Evolutionary conservation across 2,888 invertebrate genomes (phyloP), one percentile per base, ranked within the genome.

Genomic region (Polydrusus pterygomalis): DNA sequence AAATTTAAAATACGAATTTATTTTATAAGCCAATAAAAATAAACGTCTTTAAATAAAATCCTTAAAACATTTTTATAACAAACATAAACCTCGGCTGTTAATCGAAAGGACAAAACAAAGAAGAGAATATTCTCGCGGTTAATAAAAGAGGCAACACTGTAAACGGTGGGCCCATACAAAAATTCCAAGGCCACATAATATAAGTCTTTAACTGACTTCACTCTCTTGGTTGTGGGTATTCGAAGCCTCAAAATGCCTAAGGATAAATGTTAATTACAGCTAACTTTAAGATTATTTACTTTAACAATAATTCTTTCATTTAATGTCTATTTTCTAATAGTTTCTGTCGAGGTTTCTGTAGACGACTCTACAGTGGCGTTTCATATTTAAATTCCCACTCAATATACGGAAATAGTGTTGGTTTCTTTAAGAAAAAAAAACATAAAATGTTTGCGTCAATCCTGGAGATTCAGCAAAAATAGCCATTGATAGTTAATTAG

Each of bases 131-230:
- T 68, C 68, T 49, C 47, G 54, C 40, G 51, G 45, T 56, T 58
- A 79, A 75, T 69, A 74, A 74, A 75, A 74, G 70, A 79, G 79
- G 78, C 82, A 81, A 82, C 81, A 74, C 78, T 78, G 77, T 75
- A 74, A 54, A 80, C 77, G 76, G 80, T 80, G 83, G 83, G 83
- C 77, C 83, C 82, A 81, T 83, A 85, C 82, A 84, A 85, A 84
- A 82, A 85, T 84, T 83, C 80, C 86, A 86, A 86, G 86, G 86
- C 83, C 82, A 80, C 79, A 82, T 83, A 81, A 81, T 83, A 81
- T 82, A 79, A 80, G 80, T 78, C 81, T 82, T 82, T 82, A 81
- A 81, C 81, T 81, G 79, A 81, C 79, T 79, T 77, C 74, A 74
- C 62, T 62, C 40, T 47, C 43, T 25, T 47, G 58, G 47, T 13